Evolutionary conservation across 2,113 vertebrate genomes (phyloP), one percentile per base, ranked within the genome.

Genomic region (Boulengeromyrus knoepffleri): DNA sequence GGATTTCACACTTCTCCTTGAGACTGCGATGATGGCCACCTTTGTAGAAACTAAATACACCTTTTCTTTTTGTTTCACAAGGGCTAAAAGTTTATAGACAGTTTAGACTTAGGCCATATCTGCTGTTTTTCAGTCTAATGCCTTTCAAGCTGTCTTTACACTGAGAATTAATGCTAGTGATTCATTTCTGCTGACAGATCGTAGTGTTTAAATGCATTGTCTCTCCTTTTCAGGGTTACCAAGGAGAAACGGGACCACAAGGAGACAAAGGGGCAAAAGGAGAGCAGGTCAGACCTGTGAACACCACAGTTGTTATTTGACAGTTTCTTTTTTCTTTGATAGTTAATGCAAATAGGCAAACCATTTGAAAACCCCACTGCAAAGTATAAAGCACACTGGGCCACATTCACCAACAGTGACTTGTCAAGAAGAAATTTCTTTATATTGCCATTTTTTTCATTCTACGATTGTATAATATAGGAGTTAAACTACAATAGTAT

Each of bases 251-350:
- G 0, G 96, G 96, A 31, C 93, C 91, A 21, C 95, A 94, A 74
- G 96, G 96, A 70, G 83, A 90, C 80, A 94, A 92, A 92, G 96
- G 94, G 52, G 49, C 9, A 49, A 95, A 94, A 70, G 96, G 95
- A 87, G 19, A 92, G 47, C 95, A 95, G 95, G 96, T 96, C 58
- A 89, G 85, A 70, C 62, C 3, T 70, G 3, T 66, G 24, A n/a
- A 10, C 9, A 27, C 2, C 8, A 39, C 42, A 42, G 7, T 17
- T 17, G 10, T 45, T 42, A 19, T 83, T 45, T 45, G 31, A 80
- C 6, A 42, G 19, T 17, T 45, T 42, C 2, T 45, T 83, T 42
- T 42, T 36, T 42, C 39, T 47, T 39, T 84, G 17, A 84, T 3
- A 83, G 19, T 21, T 45, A 84, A 17, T 39, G 3, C 31, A 17